Evolutionary conservation across 2,113 vertebrate species (phyloP).

Genomic region (Perognathus longimembris): DNA sequence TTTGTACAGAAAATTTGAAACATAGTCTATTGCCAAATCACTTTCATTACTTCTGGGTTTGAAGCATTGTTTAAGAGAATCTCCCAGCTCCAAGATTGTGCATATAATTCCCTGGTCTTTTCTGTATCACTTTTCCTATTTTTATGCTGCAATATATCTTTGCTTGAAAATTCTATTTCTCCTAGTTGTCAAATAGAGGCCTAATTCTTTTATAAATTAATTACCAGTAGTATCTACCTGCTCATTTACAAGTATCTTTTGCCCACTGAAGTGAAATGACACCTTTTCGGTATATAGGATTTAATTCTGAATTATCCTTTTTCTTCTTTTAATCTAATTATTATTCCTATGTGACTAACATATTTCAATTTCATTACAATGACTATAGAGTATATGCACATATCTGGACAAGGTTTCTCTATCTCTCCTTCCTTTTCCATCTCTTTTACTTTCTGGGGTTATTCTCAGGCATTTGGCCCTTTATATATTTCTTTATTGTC

Average conservation of each 20-base stretch:
- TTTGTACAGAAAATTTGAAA: slow-evolving; percentile 25
- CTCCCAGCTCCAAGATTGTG: neutral
- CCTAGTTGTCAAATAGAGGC: slow-evolving; percentile 10
- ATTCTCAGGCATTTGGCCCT: slow-evolving; percentile 3
- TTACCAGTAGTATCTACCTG: neutral
- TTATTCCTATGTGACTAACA: neutral
- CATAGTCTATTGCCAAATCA: neutral
- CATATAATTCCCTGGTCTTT: neutral
- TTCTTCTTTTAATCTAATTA: neutral
- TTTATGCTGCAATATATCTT: slow-evolving; percentile 9
- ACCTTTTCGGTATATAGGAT: neutral
- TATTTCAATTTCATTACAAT: slow-evolving; percentile 17
- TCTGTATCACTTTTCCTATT: neutral
- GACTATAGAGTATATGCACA: slow-evolving; percentile 4
- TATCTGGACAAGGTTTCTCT: neutral
- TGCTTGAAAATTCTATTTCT: neutral
- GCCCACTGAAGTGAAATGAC: neutral
- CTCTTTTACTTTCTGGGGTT: slow-evolving; percentile 35
- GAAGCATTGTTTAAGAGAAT: neutral
- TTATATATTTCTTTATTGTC: too few species aligned
- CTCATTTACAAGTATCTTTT: slow-evolving; percentile 39
- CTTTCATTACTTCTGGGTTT: slow-evolving; percentile 29
- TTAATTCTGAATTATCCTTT: slow-evolving; percentile 33
- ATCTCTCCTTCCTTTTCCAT: neutral
- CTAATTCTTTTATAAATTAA: neutral